Base-by-base conservation (phyloP, 2,113 vertebrate species). In the Prolemur simus region DNA sequence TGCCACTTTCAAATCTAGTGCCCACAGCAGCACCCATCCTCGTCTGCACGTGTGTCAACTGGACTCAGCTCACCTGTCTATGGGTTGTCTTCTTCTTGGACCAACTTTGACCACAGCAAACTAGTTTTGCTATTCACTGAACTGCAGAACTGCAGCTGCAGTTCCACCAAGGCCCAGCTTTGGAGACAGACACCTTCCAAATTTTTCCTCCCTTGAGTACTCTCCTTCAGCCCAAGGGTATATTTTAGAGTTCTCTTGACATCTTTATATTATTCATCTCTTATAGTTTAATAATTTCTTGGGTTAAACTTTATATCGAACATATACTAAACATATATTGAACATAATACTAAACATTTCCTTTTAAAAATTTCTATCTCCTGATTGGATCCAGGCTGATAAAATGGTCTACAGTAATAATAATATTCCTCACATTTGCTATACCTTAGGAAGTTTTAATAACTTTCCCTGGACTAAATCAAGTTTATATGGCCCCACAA, bases 1-100 rank as follows among this genome's bases (percentile, higher is more conserved):
- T 3, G 2, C 15, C 14, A 27, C 6, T 4, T 15, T 54, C 13
- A 15, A 10, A n/a, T 42, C 23, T n/a, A 15, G 10, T 2, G 2
- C 5, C 27, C 54, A 32, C 0, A 32, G 60, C 5, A 74, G 20
- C 25, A 12, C 10, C 34, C 5, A 7, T 15, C 11, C 34, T 37
- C 49, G 18, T 54, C 37, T 42, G 29, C 5, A 15, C 32, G 15
- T 56, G 25, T 12, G 9, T 1, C 39, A 47, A 12, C 39, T 15
- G 58, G 23, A 1, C 39, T 80, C 32, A 69, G 34, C 29, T 83
- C 7, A 21, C 34, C 37, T 68, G 20, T 4, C 9, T 3, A 0
- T 18, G n/a, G 21, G 8, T 4, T 54, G 14, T 37, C 21, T 86
- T 18, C 20, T 45, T 49, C 49, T 49, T 49, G 13, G 58, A 20